Base-by-base conservation (phyloP, 2,888 invertebrate species). In the Gibbula magus region DNA sequence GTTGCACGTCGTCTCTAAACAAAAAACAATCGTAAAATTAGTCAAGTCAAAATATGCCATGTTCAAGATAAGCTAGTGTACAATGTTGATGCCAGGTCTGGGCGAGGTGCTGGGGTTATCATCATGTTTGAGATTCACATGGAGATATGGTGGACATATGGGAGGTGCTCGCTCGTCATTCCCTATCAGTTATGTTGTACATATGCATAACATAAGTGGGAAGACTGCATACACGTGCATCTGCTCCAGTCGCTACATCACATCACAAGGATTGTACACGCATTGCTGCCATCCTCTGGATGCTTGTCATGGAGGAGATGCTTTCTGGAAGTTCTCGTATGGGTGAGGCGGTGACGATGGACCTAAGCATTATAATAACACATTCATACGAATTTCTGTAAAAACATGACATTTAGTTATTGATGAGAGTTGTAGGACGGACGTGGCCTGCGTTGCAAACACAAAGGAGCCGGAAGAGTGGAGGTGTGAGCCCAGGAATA, bases 351-450 rank as follows among this genome's bases (percentile, higher is more conserved):
- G 25, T 29, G 61, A 61, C 61, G 10, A 25, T 29, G 22, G 25
- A 29, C 61, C 29, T 25, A 25, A 22, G 25, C 61, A 29, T 61
- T 61, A 61, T 61, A 61, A 22, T 61, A 25, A 61, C 61, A 61
- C 61, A 29, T 61, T 61, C 61, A 61, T 61, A 61, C 25, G 61
- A 61, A 61, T 61, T 61, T 61, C 61, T 61, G 61, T 61, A 61
- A 61, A 61, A 61, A 61, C 61, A 61, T 61, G 61, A 61, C 61
- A 61, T 61, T 61, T 61, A 61, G 61, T 29, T 61, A 61, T 29
- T 29, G 25, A 29, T 61, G 25, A 61, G 61, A 29, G 61, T 29
- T 29, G 29, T 25, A 29, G 61, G n/a, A 29, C 61, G 61, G 61
- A 61, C 29, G 61, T 61, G 61, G 25, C 29, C 61, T 18, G 61